Evolutionary conservation across 2,797 vertebrate species (phyloP).

Genomic region (Centroberyx gerrardi): DNA sequence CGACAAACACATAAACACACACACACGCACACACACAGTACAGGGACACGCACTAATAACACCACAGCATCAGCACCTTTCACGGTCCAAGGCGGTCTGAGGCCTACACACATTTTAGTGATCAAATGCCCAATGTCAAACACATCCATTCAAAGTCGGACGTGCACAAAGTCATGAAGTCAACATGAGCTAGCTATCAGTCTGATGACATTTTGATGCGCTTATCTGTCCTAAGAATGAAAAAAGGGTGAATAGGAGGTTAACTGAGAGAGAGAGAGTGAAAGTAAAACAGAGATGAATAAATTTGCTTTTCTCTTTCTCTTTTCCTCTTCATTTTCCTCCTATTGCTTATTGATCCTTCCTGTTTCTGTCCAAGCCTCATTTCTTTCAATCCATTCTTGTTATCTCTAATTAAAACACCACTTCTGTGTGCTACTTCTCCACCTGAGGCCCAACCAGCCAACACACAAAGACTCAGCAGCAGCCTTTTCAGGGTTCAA

Average conservation of each 20-base stretch:
- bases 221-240: neutral
- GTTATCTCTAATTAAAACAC: slow-evolving; percentile 68
- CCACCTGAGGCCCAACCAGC: slow-evolving; percentile 68
- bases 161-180: slow-evolving; percentile 2
- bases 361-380: slow-evolving; percentile 30
- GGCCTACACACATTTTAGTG: slow-evolving; percentile 22
- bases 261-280: slow-evolving; percentile 14
- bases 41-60: slow-evolving; percentile 10
- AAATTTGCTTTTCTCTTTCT: slow-evolving; percentile 32
- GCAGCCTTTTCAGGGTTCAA: slow-evolving; percentile 16
- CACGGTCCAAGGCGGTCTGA: slow-evolving; percentile 16
- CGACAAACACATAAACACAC: neutral
- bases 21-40: neutral
- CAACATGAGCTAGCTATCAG: slow-evolving; percentile 26
- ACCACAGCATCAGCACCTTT: slow-evolving; percentile 44
- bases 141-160: slow-evolving; percentile 28
- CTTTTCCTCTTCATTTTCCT: slow-evolving; percentile 27
- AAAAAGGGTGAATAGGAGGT: slow-evolving; percentile 23
- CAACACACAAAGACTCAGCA: slow-evolving; percentile 33
- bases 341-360: slow-evolving; percentile 56
- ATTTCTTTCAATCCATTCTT: slow-evolving; percentile 50
- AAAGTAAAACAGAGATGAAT: neutral
- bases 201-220: slow-evolving; percentile 12
- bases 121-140: slow-evolving; percentile 18
- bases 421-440: slow-evolving; percentile 45